These are phyloP conservation scores for Poecilia latipinna DNA, from an alignment of 2,113 vertebrate genomes.

Conservation along the genomic window DNA sequence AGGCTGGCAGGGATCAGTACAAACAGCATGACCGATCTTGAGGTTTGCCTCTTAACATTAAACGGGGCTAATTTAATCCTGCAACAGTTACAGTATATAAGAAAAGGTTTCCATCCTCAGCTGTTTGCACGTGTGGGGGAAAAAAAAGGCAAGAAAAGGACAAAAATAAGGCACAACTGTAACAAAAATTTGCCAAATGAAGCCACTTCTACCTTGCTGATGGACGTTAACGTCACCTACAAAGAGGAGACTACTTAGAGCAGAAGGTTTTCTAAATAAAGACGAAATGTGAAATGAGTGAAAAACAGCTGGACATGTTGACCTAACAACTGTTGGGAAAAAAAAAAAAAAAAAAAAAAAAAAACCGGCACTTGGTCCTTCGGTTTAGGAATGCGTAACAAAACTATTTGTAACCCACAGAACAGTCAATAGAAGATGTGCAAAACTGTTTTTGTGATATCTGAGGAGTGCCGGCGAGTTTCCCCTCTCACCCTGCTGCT, in stretches of 20 bases:
- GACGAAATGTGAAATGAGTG: neutral
- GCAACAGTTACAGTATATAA: neutral
- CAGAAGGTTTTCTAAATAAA: neutral
- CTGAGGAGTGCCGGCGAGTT: slow-evolving; percentile 1
- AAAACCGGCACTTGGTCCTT: neutral
- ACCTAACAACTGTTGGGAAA: neutral
- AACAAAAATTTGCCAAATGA: neutral
- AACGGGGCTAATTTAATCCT: neutral
- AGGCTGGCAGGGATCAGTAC: slow-evolving; percentile 5
- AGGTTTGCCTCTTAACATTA: slow-evolving; percentile 15
- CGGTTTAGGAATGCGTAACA: neutral
- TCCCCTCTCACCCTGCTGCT: neutral
- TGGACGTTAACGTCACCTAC: slow-evolving; percentile 4
- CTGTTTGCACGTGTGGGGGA: neutral
- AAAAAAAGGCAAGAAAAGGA: slow-evolving; percentile 3
- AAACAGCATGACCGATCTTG: slow-evolving; percentile 18
- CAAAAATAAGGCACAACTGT: neutral
- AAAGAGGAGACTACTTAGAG: slow-evolving; percentile 27
- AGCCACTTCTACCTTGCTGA: neutral
- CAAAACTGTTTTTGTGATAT: slow-evolving; percentile 12
- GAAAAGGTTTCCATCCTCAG: neutral
- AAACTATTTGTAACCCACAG: neutral
- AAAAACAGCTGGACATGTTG: neutral
- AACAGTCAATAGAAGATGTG: slow-evolving; percentile 30
- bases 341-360: neutral